Percentiles rank a stretch among this genome's conserved stretches.
Evolutionary conservation across 2,888 invertebrate genomes (phyloP).

Genomic region (Galerucella calmariensis): DNA sequence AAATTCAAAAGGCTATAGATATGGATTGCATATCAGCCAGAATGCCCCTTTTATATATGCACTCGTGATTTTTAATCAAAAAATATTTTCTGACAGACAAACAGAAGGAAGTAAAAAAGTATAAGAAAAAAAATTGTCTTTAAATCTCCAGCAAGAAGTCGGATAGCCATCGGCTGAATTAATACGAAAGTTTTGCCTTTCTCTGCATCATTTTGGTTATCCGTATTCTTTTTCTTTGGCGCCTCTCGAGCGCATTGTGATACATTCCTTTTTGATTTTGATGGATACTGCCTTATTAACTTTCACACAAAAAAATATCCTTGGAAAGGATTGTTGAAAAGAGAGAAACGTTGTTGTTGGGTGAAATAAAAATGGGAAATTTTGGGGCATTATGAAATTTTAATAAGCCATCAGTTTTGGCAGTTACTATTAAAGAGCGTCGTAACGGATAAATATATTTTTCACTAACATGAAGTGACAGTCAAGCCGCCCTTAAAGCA

Average conservation of each 20-base stretch:
- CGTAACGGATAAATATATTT: no score
- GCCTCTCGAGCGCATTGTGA: slow-evolving; percentile 38
- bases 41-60: slow-evolving; percentile 33
- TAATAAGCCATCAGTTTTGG: not conserved
- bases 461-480: no score
- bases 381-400: not conserved
- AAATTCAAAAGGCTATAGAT: slow-evolving; percentile 14
- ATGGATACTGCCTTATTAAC: slow-evolving; percentile 41
- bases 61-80: slow-evolving; percentile 49
- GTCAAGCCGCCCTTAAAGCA: no score
- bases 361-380: not conserved
- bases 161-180: slow-evolving; percentile 53
- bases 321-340: slow-evolving; percentile 16
- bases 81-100: slow-evolving; percentile 28
- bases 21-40: slow-evolving; percentile 20
- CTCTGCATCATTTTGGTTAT: slow-evolving; percentile 17
- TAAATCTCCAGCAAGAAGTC: slow-evolving; percentile 48
- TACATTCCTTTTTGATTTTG: slow-evolving; percentile 24
- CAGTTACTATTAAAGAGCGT: no score
- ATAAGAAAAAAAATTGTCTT: slow-evolving; percentile 44
- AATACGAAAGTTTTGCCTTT: slow-evolving; percentile 42
- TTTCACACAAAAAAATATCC: slow-evolving; percentile 28
- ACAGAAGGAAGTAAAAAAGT: slow-evolving; percentile 8
- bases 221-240: slow-evolving; percentile 35
- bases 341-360: not conserved